Evolutionary conservation across 2,797 vertebrate species (phyloP).

Genomic region (Tokudaia muenninki): DNA sequence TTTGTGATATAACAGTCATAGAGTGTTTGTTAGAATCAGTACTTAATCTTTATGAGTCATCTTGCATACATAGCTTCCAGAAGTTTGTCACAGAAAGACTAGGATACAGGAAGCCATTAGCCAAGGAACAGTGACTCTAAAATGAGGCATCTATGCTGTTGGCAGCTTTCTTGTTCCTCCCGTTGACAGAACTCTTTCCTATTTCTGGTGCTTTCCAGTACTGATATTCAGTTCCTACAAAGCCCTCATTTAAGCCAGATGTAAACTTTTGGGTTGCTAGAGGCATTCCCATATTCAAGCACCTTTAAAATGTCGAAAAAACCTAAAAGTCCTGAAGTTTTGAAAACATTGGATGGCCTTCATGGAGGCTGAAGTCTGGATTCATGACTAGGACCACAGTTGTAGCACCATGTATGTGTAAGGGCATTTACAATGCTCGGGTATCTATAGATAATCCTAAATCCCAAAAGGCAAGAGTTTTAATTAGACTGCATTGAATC

Average conservation of each 20-base stretch:
- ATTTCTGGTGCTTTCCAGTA: not conserved
- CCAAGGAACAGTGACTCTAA: constrained; percentile 31
- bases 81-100: constrained; percentile 46
- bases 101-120: constrained; percentile 58
- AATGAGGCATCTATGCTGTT: not conserved
- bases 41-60: constrained; percentile 77
- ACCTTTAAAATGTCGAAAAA: not conserved
- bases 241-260: not conserved
- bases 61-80: not conserved
- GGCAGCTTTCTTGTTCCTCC: not conserved
- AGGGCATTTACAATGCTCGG: not conserved
- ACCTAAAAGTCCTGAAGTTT: not conserved
- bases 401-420: not conserved
- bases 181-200: not conserved
- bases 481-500: not conserved
- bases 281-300: not conserved
- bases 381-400: not conserved
- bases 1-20: constrained; percentile 64
- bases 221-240: not conserved
- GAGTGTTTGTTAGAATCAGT: constrained; percentile 31
- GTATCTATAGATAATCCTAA: not conserved
- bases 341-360: not conserved
- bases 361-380: not conserved
- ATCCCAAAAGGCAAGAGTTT: not conserved
- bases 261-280: not conserved